Evolutionary conservation across 1,140 invertebrate species (phyloP).

Genomic region (Euura saliciscinereae): DNA sequence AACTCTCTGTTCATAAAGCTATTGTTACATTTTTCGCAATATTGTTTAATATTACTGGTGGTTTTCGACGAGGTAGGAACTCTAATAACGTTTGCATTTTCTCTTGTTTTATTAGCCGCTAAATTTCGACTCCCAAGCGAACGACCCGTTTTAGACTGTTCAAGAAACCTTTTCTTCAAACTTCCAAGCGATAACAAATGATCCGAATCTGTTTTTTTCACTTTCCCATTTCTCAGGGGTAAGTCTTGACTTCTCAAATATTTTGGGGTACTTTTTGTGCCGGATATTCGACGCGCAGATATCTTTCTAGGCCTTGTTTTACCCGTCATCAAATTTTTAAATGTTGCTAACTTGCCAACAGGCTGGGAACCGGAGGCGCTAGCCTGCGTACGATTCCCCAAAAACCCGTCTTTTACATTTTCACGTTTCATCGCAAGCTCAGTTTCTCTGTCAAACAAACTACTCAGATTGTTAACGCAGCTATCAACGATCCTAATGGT

Average conservation of each 20-base stretch:
- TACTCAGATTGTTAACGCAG: not conserved
- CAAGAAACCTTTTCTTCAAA: constrained; percentile 13
- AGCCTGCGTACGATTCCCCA: not conserved
- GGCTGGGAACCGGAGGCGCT: not conserved
- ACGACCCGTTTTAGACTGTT: constrained; percentile 12
- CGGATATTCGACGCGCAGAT: constrained; percentile 12
- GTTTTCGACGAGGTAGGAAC: constrained; percentile 3
- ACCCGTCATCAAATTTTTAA: not conserved
- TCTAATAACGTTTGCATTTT: constrained; percentile 11
- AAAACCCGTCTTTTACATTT: not conserved
- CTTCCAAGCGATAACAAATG: constrained; percentile 10
- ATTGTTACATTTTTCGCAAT: constrained; percentile 43
- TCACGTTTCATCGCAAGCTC: not conserved
- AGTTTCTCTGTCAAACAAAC: not conserved
- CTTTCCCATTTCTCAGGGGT: constrained; percentile 38
- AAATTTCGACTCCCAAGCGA: constrained; percentile 9
- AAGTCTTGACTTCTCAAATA: constrained; percentile 40
- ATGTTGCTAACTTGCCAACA: no score
- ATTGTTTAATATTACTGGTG: constrained; percentile 35
- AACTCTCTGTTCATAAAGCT: constrained; percentile 41
- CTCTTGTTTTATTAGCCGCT: constrained; percentile 19
- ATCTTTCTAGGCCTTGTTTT: constrained; percentile 5
- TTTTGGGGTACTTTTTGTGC: constrained; percentile 24
- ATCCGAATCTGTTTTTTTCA: constrained; percentile 15
- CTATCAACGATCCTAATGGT: no score